A percentile compares a stretch with the other conserved stretches of the same genome.
phyloP scores from a whole-genome alignment of 2,113 vertebrate genomes.

The Ceyx cyanopectus region DNA sequence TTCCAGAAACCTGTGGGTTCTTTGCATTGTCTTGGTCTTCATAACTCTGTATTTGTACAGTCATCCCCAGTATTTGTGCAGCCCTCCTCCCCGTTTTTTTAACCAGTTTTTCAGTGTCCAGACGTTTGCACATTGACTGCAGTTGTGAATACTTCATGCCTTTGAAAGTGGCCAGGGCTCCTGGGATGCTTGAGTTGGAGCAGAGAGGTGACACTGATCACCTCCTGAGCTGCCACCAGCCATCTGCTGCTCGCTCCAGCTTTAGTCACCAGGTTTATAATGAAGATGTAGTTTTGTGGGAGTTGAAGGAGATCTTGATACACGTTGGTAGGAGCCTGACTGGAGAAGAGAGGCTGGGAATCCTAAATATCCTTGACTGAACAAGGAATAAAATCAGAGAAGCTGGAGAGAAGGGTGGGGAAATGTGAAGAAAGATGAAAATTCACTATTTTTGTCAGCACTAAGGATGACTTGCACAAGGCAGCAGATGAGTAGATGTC shows the following conservation, averaged over 20 bases:
- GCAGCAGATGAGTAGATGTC: background rate
- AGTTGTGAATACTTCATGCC: background rate
- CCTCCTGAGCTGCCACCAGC: background rate
- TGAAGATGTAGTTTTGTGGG: background rate
- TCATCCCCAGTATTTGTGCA: background rate
- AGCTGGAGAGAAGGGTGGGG: background rate
- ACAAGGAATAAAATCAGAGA: background rate
- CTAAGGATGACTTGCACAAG: background rate
- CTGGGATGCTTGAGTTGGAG: background rate
- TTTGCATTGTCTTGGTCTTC: background rate
- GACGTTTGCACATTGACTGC: accelerated
- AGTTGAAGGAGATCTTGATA: background rate
- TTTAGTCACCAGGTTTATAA: background rate
- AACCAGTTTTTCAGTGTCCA: background rate
- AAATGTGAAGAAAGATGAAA: background rate
- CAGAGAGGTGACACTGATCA: background rate
- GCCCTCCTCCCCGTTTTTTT: accelerated
- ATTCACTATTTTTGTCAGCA: background rate
- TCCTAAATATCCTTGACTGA: background rate
- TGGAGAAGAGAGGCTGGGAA: background rate
- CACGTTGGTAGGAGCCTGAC: background rate
- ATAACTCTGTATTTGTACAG: background rate
- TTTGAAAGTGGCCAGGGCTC: background rate
- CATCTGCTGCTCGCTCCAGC: background rate
- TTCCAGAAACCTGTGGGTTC: background rate